These are phyloP conservation scores for Rhyzopertha dominica DNA, from an alignment of 1,140 invertebrate genomes.

Conservation along the genomic window DNA sequence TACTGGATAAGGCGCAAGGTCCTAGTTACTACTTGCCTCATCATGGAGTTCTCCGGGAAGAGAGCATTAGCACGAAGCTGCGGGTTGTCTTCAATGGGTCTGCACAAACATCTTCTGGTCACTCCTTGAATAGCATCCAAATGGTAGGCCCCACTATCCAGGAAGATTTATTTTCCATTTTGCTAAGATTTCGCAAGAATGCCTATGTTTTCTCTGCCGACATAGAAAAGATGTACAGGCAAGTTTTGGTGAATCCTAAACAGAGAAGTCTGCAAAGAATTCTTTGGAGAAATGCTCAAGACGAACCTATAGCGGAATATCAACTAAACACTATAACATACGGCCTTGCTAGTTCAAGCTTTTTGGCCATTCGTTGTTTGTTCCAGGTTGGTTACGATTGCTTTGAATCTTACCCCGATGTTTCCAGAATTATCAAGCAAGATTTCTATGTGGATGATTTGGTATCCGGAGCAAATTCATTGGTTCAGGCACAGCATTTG, in stretches of 20 bases:
- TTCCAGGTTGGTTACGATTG: slow-evolving; percentile 25
- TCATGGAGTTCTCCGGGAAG: slow-evolving; percentile 39
- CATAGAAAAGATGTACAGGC: slow-evolving; percentile 24
- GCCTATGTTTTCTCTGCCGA: slow-evolving; percentile 9
- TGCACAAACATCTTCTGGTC: slow-evolving; percentile 4
- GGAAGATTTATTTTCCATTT: too few relatives aligned
- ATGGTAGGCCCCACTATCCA: slow-evolving; percentile 39
- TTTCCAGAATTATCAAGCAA: slow-evolving; percentile 9
- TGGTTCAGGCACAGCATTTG: not conserved
- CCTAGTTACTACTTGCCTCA: slow-evolving; percentile 44
- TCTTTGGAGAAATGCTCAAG: slow-evolving; percentile 37
- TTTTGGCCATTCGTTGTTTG: slow-evolving; percentile 27
- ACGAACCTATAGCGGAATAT: slow-evolving; percentile 26
- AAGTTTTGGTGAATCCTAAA: slow-evolving; percentile 14
- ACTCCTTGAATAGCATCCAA: slow-evolving; percentile 24
- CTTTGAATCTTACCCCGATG: slow-evolving; percentile 20
- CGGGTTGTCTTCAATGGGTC: slow-evolving; percentile 22
- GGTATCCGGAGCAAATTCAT: slow-evolving; percentile 13
- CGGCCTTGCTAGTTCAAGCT: slow-evolving; percentile 25
- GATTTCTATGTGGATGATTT: slow-evolving; percentile 43
- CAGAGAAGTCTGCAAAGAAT: slow-evolving; percentile 40
- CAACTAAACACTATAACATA: slow-evolving; percentile 33
- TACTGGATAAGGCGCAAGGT: not conserved
- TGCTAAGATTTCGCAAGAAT: slow-evolving; percentile 22
- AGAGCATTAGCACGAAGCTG: slow-evolving; percentile 20